These are phyloP conservation scores for Bibio marci DNA, from an alignment of 2,888 invertebrate species.

Conservation along the genomic window DNA sequence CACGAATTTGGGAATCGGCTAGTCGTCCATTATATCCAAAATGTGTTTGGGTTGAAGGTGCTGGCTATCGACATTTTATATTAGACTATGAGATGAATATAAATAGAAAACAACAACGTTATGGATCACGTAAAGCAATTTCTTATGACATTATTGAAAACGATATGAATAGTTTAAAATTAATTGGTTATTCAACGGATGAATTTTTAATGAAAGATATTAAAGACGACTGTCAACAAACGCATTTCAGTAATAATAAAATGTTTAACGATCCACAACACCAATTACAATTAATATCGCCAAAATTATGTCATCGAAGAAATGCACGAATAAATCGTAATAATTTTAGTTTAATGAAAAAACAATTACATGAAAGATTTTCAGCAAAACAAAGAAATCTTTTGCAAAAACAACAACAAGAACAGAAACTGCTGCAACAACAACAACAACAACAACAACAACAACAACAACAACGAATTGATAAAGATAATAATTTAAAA, in stretches of 20 bases:
- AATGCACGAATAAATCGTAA: too few species aligned
- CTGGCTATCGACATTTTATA: conserved; percentile 25
- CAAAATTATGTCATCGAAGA: neutral
- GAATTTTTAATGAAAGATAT: too few species aligned
- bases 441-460: too few species aligned
- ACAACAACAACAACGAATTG: neutral
- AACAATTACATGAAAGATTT: neutral
- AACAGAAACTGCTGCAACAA: neutral
- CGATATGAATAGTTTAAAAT: conserved; percentile 1
- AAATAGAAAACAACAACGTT: neutral
- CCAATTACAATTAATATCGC: too few species aligned
- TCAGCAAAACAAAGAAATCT: neutral
- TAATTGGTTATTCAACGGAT: neutral
- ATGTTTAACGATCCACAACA: too few species aligned
- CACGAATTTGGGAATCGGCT: conserved; percentile 39
- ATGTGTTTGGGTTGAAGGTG: conserved; percentile 54
- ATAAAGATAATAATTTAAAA: neutral
- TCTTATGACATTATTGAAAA: neutral
- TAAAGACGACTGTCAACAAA: too few species aligned
- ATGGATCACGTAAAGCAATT: neutral
- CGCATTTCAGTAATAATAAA: too few species aligned
- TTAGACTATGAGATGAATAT: conserved; percentile 19
- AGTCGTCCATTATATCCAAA: conserved; percentile 41
- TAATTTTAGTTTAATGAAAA: conserved; percentile 1
- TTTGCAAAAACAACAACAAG: too few species aligned